A percentile compares a stretch with the other conserved stretches of the same genome.
phyloP scores from a whole-genome alignment of 2,113 vertebrate genomes.

The Leptodactylus fuscus region DNA sequence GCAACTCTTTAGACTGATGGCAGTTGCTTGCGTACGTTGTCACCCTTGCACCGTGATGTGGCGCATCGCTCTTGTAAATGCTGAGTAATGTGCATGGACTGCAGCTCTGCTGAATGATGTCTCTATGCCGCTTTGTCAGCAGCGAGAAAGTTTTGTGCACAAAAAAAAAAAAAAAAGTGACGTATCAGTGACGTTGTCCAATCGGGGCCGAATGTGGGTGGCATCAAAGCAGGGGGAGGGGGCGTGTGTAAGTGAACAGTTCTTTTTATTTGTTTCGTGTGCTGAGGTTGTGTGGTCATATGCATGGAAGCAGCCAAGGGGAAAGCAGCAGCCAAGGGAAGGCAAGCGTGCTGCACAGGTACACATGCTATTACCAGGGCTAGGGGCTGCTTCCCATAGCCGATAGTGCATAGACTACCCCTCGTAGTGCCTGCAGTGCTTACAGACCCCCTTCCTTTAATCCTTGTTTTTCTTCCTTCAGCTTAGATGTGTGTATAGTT shows the following conservation, averaged over 20 bases:
- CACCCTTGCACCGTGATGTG: too few relatives aligned
- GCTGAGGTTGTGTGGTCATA: constrained; percentile 25
- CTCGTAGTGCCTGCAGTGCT: background rate
- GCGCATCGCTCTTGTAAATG: background rate
- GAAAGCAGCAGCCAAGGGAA: constrained; percentile 36
- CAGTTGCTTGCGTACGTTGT: background rate
- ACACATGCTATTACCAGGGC: constrained; percentile 34
- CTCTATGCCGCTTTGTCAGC: background rate
- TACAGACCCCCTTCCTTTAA: background rate
- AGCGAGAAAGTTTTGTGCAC: constrained; percentile 31
- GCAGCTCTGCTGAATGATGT: background rate
- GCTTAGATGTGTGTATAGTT: background rate
- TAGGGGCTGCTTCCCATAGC: background rate
- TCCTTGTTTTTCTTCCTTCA: background rate
- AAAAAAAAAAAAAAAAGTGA: constrained; percentile 32
- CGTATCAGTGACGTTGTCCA: background rate
- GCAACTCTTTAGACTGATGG: too few relatives aligned
- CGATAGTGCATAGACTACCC: background rate
- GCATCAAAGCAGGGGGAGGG: background rate
- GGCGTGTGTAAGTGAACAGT: constrained; percentile 7
- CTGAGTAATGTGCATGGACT: constrained; percentile 17
- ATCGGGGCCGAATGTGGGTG: background rate
- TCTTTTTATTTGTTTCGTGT: constrained; percentile 30
- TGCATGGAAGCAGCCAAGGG: constrained; percentile 54
- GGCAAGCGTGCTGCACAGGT: constrained; percentile 56